Conservation (phyloP, 1,140 invertebrate species). For the Cotesia chilonis region DNA sequence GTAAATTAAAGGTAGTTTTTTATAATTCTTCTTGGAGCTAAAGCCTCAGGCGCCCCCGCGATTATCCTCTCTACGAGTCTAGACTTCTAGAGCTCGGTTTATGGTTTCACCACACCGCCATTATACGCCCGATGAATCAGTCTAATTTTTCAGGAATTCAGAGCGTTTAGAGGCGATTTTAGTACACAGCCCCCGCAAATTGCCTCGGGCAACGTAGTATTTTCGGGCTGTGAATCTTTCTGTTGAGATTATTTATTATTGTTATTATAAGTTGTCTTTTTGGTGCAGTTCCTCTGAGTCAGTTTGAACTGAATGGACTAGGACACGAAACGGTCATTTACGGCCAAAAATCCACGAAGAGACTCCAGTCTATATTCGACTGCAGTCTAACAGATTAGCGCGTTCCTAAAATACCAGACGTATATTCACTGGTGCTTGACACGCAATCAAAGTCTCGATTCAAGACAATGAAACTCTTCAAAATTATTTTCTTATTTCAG, state of each 20-base stretch:
- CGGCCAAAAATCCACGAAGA: not conserved
- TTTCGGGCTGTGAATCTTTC: not conserved
- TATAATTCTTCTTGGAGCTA: conserved; percentile 28
- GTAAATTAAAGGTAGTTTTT: conserved; percentile 38
- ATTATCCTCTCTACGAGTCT: conserved; percentile 4
- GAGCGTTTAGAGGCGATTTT: conserved; percentile 43
- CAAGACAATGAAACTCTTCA: too few species aligned
- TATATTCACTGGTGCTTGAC: not conserved
- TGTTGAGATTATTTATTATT: not conserved
- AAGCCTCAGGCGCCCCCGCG: conserved; percentile 23
- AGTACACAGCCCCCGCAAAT: conserved; percentile 48
- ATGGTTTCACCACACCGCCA: conserved; percentile 30
- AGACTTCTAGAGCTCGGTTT: not conserved
- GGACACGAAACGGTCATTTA: conserved; percentile 3
- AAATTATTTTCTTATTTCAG: too few species aligned
- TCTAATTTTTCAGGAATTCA: conserved; percentile 45
- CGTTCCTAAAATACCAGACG: conserved; percentile 49
- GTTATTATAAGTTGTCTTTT: not conserved
- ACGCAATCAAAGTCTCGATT: conserved; percentile 1
- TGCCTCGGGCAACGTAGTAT: not conserved
- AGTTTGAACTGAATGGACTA: conserved; percentile 4
- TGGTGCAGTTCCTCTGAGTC: conserved; percentile 4
- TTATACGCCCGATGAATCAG: conserved; percentile 48
- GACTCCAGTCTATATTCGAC: not conserved
- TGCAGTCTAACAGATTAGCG: conserved; percentile 10